These are phyloP conservation scores for Hofmannophila pseudospretella DNA, from an alignment of 2,888 invertebrate genomes.

Conservation along the genomic window DNA sequence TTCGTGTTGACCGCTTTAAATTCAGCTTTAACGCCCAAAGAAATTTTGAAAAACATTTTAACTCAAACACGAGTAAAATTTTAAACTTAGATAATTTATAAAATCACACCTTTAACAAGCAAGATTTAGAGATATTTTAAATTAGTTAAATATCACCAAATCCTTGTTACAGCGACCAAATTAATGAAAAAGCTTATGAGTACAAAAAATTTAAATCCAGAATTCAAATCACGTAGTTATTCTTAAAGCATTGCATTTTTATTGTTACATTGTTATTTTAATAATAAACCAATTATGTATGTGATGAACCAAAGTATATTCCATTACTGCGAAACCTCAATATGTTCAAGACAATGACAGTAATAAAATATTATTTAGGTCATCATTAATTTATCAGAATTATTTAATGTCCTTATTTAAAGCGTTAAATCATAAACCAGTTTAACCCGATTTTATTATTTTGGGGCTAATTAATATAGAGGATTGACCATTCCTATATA, in stretches of 20 bases:
- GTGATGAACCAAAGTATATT: too few relatives aligned
- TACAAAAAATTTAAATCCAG: slow-evolving; percentile 24
- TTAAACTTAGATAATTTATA: too few relatives aligned
- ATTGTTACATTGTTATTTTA: slow-evolving; percentile 3
- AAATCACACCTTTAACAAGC: slow-evolving; percentile 22
- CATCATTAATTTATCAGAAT: too few relatives aligned
- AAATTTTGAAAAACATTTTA: too few relatives aligned
- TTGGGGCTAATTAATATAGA: slow-evolving; percentile 7
- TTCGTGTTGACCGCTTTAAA: not conserved
- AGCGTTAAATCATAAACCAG: slow-evolving; percentile 50
- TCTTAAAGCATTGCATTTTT: slow-evolving; percentile 46
- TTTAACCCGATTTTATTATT: slow-evolving; percentile 25
- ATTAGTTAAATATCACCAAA: slow-evolving; percentile 48
- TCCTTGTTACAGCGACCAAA: slow-evolving; percentile 46
- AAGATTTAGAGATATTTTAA: slow-evolving; percentile 28
- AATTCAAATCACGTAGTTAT: slow-evolving; percentile 32
- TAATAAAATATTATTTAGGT: too few relatives aligned
- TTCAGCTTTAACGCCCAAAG: not conserved
- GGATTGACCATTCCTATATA: slow-evolving; percentile 29
- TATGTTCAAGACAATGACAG: too few relatives aligned
- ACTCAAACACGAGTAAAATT: not conserved
- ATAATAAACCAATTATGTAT: not conserved
- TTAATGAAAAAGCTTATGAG: slow-evolving; percentile 44
- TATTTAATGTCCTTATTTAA: slow-evolving; percentile 21
- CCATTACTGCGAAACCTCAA: too few relatives aligned